phyloP scores from a whole-genome alignment of 2,113 vertebrate species.

The Illadopsis cleaveri region DNA sequence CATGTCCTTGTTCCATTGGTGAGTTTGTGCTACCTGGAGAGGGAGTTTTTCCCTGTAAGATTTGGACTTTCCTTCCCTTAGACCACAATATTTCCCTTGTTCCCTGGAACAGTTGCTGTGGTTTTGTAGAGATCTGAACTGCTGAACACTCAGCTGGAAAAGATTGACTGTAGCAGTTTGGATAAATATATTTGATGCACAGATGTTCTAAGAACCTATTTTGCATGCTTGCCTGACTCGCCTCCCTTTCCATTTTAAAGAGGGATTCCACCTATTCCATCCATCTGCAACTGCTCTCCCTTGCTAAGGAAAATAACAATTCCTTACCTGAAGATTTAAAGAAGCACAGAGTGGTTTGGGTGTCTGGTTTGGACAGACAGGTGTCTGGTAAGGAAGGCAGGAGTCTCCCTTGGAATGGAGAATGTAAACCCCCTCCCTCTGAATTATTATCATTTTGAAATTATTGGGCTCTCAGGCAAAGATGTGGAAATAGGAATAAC shows the following conservation, averaged over 20 bases:
- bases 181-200: slow-evolving; percentile 11
- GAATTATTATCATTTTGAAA: neutral
- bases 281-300: neutral
- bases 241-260: neutral
- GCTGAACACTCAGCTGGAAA: slow-evolving; percentile 26
- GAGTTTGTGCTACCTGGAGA: neutral
- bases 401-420: neutral
- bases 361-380: neutral
- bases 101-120: neutral
- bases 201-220: slow-evolving; percentile 30
- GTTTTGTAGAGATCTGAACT: neutral
- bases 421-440: neutral
- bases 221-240: neutral
- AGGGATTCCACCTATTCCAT: neutral
- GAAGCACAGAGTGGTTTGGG: neutral
- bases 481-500: neutral
- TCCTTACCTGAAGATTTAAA: neutral
- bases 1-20: fast-evolving
- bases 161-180: slow-evolving; percentile 14
- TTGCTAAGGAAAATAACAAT: neutral
- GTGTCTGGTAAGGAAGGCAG: neutral
- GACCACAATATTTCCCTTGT: neutral
- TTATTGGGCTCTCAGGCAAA: neutral
- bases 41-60: neutral
- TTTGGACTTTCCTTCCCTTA: neutral